A percentile compares a stretch with the other conserved stretches of the same genome.
phyloP scores from a whole-genome alignment of 2,113 vertebrate species.

The Daboia siamensis region DNA sequence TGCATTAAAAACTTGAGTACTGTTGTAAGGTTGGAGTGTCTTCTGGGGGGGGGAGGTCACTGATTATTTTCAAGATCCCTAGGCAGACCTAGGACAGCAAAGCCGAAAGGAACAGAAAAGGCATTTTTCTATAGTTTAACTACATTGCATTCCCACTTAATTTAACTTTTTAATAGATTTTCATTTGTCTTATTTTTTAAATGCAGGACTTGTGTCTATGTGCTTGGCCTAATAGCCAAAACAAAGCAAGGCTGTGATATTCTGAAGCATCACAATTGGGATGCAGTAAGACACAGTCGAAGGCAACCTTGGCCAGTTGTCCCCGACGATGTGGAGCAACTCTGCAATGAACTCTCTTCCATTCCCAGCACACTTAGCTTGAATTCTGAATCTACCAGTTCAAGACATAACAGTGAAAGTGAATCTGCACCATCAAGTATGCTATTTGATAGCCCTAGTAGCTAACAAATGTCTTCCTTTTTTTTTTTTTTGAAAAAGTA shows the following conservation, averaged over 20 bases:
- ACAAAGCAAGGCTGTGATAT: conserved; percentile 96
- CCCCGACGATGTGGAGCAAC: conserved; percentile 90
- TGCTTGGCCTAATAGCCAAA: conserved; percentile 92
- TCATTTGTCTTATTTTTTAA: conserved; percentile 34
- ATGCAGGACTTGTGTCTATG: conserved; percentile 90
- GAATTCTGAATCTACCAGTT: conserved; percentile 94
- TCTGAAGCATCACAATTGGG: conserved; percentile 91
- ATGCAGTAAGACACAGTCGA: conserved; percentile 92
- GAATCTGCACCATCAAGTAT: conserved; percentile 92
- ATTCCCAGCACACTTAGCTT: conserved; percentile 83
- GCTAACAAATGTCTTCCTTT: not conserved
- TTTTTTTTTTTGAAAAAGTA: not conserved
- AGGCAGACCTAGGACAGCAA: not conserved
- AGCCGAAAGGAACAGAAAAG: not conserved
- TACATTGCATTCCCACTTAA: conserved; percentile 3
- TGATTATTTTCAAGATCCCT: not conserved
- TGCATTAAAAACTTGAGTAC: not conserved
- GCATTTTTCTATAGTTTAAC: not conserved
- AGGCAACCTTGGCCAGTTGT: conserved; percentile 93
- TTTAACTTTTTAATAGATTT: not conserved
- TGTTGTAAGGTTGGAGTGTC: not conserved
- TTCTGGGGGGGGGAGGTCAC: too few relatives aligned
- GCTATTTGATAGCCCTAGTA: conserved; percentile 29
- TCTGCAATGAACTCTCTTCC: conserved; percentile 80
- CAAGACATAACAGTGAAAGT: conserved; percentile 96